These are phyloP conservation scores for Pogonus chalceus DNA, from an alignment of 1,140 invertebrate genomes.

Conservation along the genomic window DNA sequence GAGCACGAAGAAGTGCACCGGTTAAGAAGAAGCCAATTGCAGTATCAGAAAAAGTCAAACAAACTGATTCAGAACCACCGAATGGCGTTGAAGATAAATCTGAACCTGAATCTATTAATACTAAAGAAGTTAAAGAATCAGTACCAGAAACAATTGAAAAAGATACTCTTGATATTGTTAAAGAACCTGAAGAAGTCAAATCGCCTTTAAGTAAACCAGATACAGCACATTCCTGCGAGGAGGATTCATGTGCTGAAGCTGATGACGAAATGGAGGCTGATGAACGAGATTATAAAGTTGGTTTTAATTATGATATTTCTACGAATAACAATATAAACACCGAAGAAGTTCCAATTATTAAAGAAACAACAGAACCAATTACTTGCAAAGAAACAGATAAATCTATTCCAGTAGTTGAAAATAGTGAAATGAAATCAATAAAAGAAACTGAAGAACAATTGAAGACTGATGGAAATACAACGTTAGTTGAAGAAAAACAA, in stretches of 20 bases:
- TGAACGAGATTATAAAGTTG: constrained; percentile 31
- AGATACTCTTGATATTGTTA: constrained; percentile 28
- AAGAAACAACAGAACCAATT: constrained; percentile 32
- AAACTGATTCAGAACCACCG: constrained; percentile 11
- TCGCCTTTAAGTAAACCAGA: constrained; percentile 16
- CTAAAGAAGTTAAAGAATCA: constrained; percentile 10
- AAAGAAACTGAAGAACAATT: constrained; percentile 17
- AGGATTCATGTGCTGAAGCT: constrained; percentile 50
- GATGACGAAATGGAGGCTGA: constrained; percentile 53
- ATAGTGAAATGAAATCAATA: too few relatives aligned
- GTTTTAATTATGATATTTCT: not conserved
- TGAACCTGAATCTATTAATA: constrained; percentile 7
- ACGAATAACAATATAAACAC: not conserved
- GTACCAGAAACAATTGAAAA: constrained; percentile 27
- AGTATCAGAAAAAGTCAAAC: constrained; percentile 26
- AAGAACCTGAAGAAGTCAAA: constrained; percentile 19
- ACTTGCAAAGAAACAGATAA: constrained; percentile 33
- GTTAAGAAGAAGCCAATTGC: constrained; percentile 20
- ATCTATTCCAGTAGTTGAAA: constrained; percentile 20
- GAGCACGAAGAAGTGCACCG: constrained; percentile 14
- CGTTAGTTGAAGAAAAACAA: constrained; percentile 14
- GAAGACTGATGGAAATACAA: constrained; percentile 10
- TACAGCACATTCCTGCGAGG: constrained; percentile 36
- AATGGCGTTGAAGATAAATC: too few relatives aligned
- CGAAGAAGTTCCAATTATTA: not conserved